Percentiles rank a stretch among this genome's conserved stretches.
phyloP scores from a whole-genome alignment of 2,888 invertebrate species.

The Lasius fuliginosus region DNA sequence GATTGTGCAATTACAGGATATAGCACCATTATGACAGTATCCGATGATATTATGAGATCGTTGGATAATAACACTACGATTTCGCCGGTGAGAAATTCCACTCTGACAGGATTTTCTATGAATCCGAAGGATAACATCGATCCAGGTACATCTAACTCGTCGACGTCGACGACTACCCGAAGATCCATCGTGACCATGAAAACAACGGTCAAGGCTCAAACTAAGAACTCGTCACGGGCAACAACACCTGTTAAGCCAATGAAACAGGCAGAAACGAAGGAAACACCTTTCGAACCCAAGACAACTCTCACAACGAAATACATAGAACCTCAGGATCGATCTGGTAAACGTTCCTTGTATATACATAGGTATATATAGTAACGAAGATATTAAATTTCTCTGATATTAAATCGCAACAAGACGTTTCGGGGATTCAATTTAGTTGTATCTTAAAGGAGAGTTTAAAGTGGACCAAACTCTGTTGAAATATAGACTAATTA shows the following conservation, averaged over 20 bases:
- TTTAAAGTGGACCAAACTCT: not conserved
- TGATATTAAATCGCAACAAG: not conserved
- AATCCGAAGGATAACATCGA: slow-evolving; percentile 80
- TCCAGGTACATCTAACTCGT: slow-evolving; percentile 68
- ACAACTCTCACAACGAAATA: slow-evolving; percentile 42
- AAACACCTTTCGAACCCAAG: slow-evolving; percentile 56
- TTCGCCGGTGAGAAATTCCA: not conserved
- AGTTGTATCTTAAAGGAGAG: not conserved
- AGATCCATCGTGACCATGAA: slow-evolving; percentile 26
- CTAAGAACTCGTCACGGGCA: slow-evolving; percentile 58
- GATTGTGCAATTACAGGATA: slow-evolving; percentile 30
- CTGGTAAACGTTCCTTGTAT: slow-evolving; percentile 63
- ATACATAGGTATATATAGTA: not conserved
- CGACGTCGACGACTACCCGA: slow-evolving; percentile 48
- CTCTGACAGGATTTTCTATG: slow-evolving; percentile 58
- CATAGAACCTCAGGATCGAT: slow-evolving; percentile 30
- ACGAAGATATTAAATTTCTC: not conserved
- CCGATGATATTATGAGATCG: not conserved
- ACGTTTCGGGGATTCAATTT: not conserved
- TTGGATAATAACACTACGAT: not conserved
- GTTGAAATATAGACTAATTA: not conserved
- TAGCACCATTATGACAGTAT: not conserved
- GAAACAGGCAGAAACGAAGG: slow-evolving; percentile 51
- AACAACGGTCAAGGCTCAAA: slow-evolving; percentile 43
- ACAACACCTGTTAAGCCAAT: slow-evolving; percentile 54